These are phyloP conservation scores for Lymantria monacha DNA, from an alignment of 2,888 invertebrate species.

Conservation along the genomic window DNA sequence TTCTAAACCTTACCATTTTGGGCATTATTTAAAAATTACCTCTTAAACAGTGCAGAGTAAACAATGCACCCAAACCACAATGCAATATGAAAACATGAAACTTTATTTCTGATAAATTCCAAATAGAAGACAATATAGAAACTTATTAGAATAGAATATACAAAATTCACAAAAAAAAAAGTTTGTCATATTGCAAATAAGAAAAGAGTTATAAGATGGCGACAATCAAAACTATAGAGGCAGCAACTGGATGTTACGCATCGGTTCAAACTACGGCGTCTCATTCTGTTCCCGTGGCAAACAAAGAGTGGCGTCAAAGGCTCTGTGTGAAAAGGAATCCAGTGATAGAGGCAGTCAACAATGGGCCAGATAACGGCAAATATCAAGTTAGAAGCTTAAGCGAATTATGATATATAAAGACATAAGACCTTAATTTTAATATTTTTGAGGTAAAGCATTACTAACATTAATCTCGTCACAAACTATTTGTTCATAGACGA, in stretches of 20 bases:
- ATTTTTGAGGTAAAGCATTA: not conserved
- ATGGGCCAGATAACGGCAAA: slow-evolving; percentile 66
- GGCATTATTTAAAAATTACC: too few species aligned
- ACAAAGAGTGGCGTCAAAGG: slow-evolving; percentile 78
- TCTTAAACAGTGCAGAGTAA: too few species aligned
- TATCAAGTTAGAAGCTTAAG: slow-evolving; percentile 30
- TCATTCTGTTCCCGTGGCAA: slow-evolving; percentile 77
- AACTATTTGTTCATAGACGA: too few species aligned
- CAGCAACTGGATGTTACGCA: slow-evolving; percentile 64
- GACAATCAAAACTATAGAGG: slow-evolving; percentile 45
- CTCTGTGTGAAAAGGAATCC: slow-evolving; percentile 78
- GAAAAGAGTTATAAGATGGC: slow-evolving; percentile 36
- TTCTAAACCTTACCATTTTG: too few species aligned
- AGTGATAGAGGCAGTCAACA: slow-evolving; percentile 81
- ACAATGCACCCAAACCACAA: too few species aligned
- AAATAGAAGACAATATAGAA: not conserved
- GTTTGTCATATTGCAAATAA: slow-evolving; percentile 27
- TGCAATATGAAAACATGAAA: too few species aligned
- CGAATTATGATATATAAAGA: slow-evolving; percentile 10
- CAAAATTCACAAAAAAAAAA: slow-evolving; percentile 5
- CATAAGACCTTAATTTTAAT: not conserved
- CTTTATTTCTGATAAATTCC: too few species aligned
- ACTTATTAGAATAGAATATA: not conserved
- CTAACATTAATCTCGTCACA: not conserved
- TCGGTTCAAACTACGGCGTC: slow-evolving; percentile 65